Evolutionary conservation across 2,888 invertebrate species (phyloP), one percentile per base, ranked within the genome.

Genomic region (Pterostichus niger): DNA sequence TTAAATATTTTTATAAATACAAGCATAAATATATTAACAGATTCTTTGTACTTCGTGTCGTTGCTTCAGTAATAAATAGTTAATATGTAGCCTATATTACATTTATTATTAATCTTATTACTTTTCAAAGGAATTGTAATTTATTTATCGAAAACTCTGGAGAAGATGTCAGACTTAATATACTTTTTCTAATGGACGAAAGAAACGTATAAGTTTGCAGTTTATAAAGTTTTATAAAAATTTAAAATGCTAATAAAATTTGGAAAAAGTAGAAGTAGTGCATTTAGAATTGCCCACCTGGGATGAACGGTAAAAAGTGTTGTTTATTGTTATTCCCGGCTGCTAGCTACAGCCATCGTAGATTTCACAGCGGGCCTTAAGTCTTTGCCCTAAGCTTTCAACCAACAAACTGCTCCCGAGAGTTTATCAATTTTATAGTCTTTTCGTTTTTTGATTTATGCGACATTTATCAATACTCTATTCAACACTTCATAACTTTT

Each of bases 181-280:
- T 31, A 61, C 5, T 75, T 75, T 73, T 75, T 75, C n/a, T n/a
- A 46, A 44, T 24, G 15, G 35, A 13, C 31, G 9, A n/a, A 59
- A 56, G 61, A 61, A 78, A 59, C 61, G 44, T 40, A 52, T 31
- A 11, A 75, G 75, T 56, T 77, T 13, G 44, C n/a, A 78, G 40
- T 78, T 78, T 78, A 59, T 78, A 31, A 78, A 61, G 78, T 78
- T 78, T 77, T 61, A 78, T 15, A 56, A 54, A 46, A 78, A 78
- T 78, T 78, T 24, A 78, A 76, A 78, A 78, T 59, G 78, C 61
- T 78, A 61, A 78, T 56, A 78, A 44, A 40, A 78, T 59, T 33
- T 71, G 35, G 15, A 81, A 81, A 80, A 80, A 68, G 64, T 11
- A 44, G 80, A 80, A 68, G 68, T 80, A 68, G 80, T 68, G 61